These are phyloP conservation scores for Battus philenor DNA, from an alignment of 1,140 invertebrate species.

Conservation along the genomic window DNA sequence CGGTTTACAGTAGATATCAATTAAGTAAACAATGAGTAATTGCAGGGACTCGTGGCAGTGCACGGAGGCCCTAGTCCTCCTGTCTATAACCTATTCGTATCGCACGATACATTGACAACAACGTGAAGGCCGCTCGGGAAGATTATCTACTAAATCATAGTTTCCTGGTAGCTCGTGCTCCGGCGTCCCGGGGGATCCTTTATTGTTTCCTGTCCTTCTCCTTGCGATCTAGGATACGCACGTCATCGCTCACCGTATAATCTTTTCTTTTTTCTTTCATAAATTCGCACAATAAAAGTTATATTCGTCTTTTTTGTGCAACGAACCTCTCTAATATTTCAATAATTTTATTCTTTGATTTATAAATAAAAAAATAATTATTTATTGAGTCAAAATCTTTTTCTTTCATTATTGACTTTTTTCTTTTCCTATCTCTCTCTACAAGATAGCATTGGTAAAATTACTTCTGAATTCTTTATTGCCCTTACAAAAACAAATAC, in stretches of 20 bases:
- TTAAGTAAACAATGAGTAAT: conserved; percentile 6
- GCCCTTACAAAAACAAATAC: too few relatives aligned
- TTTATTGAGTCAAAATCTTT: too few relatives aligned
- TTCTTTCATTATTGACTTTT: too few relatives aligned
- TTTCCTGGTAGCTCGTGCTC: conserved; percentile 29
- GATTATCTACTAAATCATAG: conserved; percentile 43
- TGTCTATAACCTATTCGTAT: too few relatives aligned
- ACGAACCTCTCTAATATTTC: too few relatives aligned
- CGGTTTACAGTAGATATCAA: conserved; percentile 16
- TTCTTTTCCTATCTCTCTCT: too few relatives aligned
- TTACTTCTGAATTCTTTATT: too few relatives aligned
- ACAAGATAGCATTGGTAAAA: too few relatives aligned
- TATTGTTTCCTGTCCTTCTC: conserved; percentile 64
- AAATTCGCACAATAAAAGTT: not conserved
- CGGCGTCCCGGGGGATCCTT: conserved; percentile 33
- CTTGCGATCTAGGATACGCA: conserved; percentile 32
- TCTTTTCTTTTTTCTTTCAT: not conserved
- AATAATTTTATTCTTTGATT: too few relatives aligned
- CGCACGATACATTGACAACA: conserved; percentile 17
- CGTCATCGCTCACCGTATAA: conserved; percentile 9
- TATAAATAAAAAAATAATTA: too few relatives aligned
- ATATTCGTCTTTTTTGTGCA: not conserved
- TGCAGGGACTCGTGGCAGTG: too few relatives aligned
- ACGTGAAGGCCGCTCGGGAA: conserved; percentile 18
- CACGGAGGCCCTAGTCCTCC: too few relatives aligned